A percentile compares a stretch with the other conserved stretches of the same genome.
Evolutionary conservation across 2,113 vertebrate genomes (phyloP).

Genomic region (Neomonachus schauinslandi): DNA sequence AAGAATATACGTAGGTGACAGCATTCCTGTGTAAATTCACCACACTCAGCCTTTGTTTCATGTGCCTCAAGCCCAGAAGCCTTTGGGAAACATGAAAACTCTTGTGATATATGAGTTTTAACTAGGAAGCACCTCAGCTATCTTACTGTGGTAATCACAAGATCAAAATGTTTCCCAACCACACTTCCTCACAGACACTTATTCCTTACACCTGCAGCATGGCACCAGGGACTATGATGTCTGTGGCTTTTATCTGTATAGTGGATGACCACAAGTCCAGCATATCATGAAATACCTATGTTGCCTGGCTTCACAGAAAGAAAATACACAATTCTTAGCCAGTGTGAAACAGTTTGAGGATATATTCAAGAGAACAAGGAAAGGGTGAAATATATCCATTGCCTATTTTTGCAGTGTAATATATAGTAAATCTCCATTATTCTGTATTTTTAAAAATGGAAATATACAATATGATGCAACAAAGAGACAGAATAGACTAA

Average conservation of each 20-base stretch:
- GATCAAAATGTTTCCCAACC: background rate
- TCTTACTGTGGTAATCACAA: background rate
- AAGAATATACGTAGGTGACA: background rate
- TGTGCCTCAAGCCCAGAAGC: background rate
- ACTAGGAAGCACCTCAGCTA: background rate
- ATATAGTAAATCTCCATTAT: background rate
- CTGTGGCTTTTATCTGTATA: background rate
- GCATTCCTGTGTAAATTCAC: background rate
- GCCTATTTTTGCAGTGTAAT: background rate
- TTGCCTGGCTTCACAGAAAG: background rate
- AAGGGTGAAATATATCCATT: background rate
- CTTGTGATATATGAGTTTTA: background rate
- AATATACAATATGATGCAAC: background rate
- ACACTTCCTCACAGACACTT: background rate
- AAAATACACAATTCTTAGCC: background rate
- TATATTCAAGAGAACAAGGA: background rate
- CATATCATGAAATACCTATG: background rate
- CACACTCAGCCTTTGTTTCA: background rate
- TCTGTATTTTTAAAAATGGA: background rate
- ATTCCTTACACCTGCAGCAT: background rate
- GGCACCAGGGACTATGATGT: background rate
- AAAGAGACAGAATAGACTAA: background rate
- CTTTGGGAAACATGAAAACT: background rate
- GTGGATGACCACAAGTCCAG: background rate
- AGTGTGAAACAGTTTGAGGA: background rate